Conservation (phyloP, 2,113 vertebrate genomes). For the Sialia sialis region DNA sequence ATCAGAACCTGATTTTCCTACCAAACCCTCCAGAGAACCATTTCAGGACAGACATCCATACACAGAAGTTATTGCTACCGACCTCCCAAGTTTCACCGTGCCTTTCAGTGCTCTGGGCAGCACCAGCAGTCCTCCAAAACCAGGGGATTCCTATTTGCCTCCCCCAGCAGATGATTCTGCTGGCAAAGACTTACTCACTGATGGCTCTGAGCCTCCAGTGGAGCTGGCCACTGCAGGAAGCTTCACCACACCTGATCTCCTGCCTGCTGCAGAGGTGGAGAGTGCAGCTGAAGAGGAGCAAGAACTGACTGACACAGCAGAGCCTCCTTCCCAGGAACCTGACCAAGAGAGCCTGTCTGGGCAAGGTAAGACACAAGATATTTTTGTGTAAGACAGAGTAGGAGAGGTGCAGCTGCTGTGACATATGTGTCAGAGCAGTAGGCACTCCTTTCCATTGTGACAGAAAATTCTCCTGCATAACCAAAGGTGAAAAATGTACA, state of each 20-base stretch:
- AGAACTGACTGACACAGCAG: background rate
- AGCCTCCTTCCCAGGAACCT: background rate
- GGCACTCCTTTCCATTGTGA: background rate
- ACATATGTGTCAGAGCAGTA: fast-evolving
- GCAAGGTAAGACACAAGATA: constrained; percentile 19
- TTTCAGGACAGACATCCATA: background rate
- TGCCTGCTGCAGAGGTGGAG: background rate
- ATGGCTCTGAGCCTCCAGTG: background rate
- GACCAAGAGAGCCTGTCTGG: background rate
- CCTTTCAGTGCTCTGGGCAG: background rate
- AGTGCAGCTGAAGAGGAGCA: background rate
- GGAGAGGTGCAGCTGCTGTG: background rate
- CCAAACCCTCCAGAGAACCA: background rate
- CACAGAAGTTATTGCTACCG: background rate
- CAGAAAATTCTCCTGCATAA: background rate
- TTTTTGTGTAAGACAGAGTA: background rate
- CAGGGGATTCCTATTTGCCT: constrained; percentile 11
- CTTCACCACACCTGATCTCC: background rate
- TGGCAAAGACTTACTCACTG: background rate
- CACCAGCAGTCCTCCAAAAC: background rate
- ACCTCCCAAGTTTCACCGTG: background rate
- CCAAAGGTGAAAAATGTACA: background rate
- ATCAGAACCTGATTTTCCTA: background rate
- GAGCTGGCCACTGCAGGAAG: background rate
- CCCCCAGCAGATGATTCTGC: constrained; percentile 31